phyloP scores from a whole-genome alignment of 2,113 vertebrate species.

The Cephalophus harveyi region DNA sequence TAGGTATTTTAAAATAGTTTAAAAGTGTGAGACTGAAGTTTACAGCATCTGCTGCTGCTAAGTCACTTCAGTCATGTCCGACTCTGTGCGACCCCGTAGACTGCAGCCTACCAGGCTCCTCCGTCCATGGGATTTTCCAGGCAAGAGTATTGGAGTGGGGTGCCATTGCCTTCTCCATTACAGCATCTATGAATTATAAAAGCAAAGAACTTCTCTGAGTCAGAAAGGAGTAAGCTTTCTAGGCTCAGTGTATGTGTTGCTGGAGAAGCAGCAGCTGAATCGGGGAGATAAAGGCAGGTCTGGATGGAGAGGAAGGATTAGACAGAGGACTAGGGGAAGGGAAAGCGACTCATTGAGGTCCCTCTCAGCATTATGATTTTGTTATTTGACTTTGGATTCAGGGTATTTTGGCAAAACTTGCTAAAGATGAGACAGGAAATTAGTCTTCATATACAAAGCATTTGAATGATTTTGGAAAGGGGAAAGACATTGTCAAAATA shows the following conservation, averaged over 20 bases:
- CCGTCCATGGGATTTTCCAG: no score
- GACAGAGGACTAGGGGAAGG: neutral
- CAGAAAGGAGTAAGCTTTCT: neutral
- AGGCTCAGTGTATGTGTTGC: neutral
- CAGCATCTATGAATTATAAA: conserved; percentile 7
- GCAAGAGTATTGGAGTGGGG: no score
- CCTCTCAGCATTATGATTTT: conserved; percentile 31
- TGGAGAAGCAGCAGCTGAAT: neutral
- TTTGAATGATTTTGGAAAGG: conserved; percentile 28
- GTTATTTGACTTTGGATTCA: conserved; percentile 43
- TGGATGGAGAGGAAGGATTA: neutral
- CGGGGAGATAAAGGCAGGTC: neutral
- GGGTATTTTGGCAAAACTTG: conserved; percentile 30
- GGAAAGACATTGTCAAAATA: conserved; percentile 41
- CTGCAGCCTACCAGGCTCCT: no score
- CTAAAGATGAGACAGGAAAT: conserved; percentile 39
- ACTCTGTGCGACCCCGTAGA: no score
- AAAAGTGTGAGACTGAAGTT: neutral
- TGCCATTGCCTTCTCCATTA: neutral
- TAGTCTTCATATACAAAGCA: conserved; percentile 41
- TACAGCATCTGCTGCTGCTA: neutral
- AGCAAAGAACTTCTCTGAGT: neutral
- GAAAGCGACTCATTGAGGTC: neutral
- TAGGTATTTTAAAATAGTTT: neutral
- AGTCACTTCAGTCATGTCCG: no score